These are phyloP conservation scores for Poeciliopsis turrubarensis DNA, from an alignment of 2,113 vertebrate genomes.

Conservation along the genomic window DNA sequence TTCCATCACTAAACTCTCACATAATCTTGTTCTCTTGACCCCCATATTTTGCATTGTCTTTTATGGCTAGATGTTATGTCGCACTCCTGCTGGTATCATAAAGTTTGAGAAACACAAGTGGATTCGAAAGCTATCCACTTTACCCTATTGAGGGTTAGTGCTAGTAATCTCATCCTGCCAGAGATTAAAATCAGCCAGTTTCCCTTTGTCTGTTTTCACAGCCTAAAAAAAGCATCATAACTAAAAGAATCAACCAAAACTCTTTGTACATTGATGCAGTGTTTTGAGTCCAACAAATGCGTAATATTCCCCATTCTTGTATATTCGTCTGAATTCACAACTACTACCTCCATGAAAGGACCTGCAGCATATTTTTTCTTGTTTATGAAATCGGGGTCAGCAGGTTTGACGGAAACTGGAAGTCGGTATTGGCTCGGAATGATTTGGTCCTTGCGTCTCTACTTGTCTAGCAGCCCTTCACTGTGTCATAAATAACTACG, in stretches of 20 bases:
- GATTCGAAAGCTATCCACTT: slow-evolving; percentile 59
- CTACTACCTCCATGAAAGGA: neutral
- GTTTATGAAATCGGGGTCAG: neutral
- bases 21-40: too few species aligned
- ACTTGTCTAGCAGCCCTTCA: neutral
- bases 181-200: neutral
- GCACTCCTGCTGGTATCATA: slow-evolving; percentile 12
- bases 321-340: neutral
- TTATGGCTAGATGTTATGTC: too few species aligned
- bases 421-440: neutral
- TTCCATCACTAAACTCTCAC: too few species aligned
- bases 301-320: too few species aligned
- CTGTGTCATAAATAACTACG: neutral
- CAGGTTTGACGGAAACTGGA: neutral
- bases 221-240: too few species aligned
- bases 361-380: neutral
- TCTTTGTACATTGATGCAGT: too few species aligned
- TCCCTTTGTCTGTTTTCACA: too few species aligned
- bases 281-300: too few species aligned
- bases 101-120: slow-evolving; percentile 54
- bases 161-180: too few species aligned
- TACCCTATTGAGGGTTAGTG: slow-evolving; percentile 42
- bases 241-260: too few species aligned
- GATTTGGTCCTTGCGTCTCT: neutral
- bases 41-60: too few species aligned